phyloP scores from a whole-genome alignment of 2,888 invertebrate genomes.

The Eueremaeus valkanovi region DNA sequence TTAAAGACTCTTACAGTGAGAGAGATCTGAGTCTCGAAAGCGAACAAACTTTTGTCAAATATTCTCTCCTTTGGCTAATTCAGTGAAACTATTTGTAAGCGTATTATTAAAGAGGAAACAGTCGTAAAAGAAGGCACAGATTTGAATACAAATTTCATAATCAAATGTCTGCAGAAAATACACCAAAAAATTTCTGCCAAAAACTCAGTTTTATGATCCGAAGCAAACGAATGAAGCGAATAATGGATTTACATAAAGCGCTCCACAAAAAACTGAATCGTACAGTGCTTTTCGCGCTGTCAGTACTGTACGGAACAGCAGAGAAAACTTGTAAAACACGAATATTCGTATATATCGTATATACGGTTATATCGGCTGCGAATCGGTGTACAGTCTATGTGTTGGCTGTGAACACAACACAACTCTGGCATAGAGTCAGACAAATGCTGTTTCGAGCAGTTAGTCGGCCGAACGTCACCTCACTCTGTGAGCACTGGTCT shows the following conservation, averaged over 20 bases:
- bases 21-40: background rate
- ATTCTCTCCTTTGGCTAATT: no score
- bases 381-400: background rate
- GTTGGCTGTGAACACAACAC: background rate
- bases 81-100: no score
- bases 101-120: no score
- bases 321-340: constrained; percentile 15
- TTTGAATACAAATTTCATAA: background rate
- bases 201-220: constrained; percentile 6
- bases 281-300: background rate
- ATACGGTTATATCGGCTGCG: no score
- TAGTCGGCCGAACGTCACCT: background rate
- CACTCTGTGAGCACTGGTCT: constrained; percentile 10
- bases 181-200: background rate
- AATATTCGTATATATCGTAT: no score
- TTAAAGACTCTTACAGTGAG: background rate
- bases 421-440: background rate
- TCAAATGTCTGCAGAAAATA: constrained; percentile 4
- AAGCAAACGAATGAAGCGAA: background rate
- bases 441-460: background rate
- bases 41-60: background rate
- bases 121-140: background rate
- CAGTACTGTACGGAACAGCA: background rate
- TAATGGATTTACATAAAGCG: constrained; percentile 10
- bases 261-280: background rate